Base-by-base conservation (phyloP, 2,888 invertebrate species). In the Sicus ferrugineus region DNA sequence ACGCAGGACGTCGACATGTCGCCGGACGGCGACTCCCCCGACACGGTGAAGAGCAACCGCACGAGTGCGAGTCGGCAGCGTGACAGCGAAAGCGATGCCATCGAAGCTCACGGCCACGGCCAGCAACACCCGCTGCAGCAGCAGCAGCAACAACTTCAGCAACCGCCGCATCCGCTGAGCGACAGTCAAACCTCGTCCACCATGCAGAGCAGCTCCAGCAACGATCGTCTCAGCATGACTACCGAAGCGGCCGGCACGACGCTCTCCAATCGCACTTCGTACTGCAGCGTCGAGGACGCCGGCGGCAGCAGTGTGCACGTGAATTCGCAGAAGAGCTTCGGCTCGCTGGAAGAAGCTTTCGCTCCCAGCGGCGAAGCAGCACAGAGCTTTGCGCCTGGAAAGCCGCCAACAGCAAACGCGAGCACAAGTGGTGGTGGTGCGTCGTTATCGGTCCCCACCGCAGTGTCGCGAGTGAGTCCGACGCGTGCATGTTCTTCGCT, bases 21-120 rank as follows among this genome's bases (percentile, higher is more conserved):
- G 11, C 81, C 81, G 5, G 76, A 77, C 21, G 79, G 84, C 63
- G 83, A 83, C 31, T 84, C 84, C 70, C 87, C 89, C 0, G 82
- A 85, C 64, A 86, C 86, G 0, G 80, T 85, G 54, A 87, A 88
- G 69, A 89, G 89, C 56, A 88, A 88, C 65, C 72, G 74, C 16
- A 68, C 52, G 52, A 19, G 30, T 61, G 50, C 23, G 31, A 64
- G 59, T 14, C 71, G 70, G 28, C 30, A 23, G 14, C 30, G 38
- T n/a, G 72, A 54, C n/a, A 31, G 31, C 50, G 69, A 63, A 52
- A 54, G 63, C 38, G 59, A 67, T 28, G 52, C 65, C 48, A 61
- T 62, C 65, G 38, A 70, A 68, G 30, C 54, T 70, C 62, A 69
- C 61, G 42, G 46, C 58, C 58, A 61, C 30, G 34, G 31, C 9